phyloP scores from a whole-genome alignment of 2,113 vertebrate genomes.

The Lophotis ruficrista region DNA sequence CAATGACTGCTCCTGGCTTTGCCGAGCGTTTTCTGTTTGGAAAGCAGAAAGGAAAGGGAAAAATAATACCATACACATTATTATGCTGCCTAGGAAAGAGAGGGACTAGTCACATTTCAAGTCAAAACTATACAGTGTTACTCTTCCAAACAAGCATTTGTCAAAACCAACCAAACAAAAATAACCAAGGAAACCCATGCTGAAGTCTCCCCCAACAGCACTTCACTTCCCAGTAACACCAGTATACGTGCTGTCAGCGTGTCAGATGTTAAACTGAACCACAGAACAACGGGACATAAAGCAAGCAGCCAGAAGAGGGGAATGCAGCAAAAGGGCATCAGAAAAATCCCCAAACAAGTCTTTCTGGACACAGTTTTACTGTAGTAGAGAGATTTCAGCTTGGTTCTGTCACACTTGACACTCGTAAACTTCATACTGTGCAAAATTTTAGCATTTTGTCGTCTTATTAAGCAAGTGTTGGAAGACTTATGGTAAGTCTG shows the following conservation, averaged over 20 bases:
- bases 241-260: fast-evolving
- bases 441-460: neutral
- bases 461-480: neutral
- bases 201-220: neutral
- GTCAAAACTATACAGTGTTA: neutral
- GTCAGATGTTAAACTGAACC: neutral
- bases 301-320: neutral
- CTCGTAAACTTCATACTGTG: neutral
- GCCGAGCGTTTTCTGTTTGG: conserved; percentile 92
- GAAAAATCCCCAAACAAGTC: neutral
- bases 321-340: neutral
- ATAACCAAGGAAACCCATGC: neutral
- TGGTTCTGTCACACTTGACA: neutral
- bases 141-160: neutral
- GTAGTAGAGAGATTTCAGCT: neutral
- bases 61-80: conserved; percentile 52
- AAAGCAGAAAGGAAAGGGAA: conserved; percentile 51
- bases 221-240: neutral
- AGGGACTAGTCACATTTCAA: neutral
- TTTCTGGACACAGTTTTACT: neutral
- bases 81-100: neutral
- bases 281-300: neutral
- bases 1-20: conserved; percentile 90
- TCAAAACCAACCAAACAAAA: neutral
- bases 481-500: neutral